A percentile compares a stretch with the other conserved stretches of the same genome.
Evolutionary conservation across 2,888 invertebrate species (phyloP).

Genomic region (Labia minor): DNA sequence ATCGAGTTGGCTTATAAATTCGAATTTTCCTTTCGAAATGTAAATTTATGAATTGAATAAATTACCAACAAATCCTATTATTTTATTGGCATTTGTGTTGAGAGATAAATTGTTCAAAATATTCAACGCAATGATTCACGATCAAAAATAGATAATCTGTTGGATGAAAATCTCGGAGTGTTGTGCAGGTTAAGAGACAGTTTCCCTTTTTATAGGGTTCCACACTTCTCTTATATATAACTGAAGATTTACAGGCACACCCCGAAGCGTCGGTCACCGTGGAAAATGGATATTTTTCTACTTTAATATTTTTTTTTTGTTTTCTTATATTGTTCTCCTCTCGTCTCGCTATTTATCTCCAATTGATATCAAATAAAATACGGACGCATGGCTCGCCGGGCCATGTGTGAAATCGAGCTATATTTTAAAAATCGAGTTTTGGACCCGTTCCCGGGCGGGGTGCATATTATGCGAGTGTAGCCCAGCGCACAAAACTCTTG

Average conservation of each 20-base stretch:
- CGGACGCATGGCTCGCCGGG: background rate
- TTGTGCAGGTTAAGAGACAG: no score
- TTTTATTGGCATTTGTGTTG: background rate
- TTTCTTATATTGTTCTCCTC: background rate
- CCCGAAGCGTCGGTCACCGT: no score
- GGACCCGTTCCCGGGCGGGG: conserved; percentile 7
- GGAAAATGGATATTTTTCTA: no score
- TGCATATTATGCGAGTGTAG: conserved; percentile 26
- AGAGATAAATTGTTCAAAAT: background rate
- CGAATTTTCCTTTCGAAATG: background rate
- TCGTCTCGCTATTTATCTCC: background rate
- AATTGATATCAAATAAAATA: background rate
- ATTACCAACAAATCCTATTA: background rate
- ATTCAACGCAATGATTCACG: background rate
- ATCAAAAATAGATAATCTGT: no score
- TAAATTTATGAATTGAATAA: background rate
- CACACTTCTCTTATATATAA: no score
- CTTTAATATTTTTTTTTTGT: background rate
- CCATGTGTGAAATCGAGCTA: conserved; percentile 13
- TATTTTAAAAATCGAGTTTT: conserved; percentile 13
- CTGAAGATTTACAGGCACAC: no score
- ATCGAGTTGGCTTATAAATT: no score
- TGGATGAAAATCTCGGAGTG: no score
- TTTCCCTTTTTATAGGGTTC: no score
- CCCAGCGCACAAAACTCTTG: conserved; percentile 32